phyloP scores from a whole-genome alignment of 2,113 vertebrate genomes.

The Uria lomvia region DNA sequence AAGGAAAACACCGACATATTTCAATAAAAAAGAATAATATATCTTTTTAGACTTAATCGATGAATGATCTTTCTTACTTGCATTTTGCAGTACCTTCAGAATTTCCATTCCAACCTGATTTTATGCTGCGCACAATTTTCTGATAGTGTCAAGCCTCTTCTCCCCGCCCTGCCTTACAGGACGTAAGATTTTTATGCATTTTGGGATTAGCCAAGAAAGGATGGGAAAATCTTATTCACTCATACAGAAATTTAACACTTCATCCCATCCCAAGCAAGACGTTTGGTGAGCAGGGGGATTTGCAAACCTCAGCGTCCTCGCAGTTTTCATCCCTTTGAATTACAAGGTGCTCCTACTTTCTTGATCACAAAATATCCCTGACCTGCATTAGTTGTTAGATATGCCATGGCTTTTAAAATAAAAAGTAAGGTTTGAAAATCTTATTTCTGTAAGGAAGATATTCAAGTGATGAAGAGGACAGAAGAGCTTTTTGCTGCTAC shows the following conservation, averaged over 20 bases:
- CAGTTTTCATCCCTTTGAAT: neutral
- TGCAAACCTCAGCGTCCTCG: neutral
- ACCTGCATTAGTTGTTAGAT: neutral
- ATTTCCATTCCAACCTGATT: neutral
- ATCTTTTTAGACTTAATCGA: neutral
- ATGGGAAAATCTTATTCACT: neutral
- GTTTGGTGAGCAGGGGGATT: neutral
- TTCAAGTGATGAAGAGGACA: rapidly evolving
- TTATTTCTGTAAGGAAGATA: neutral
- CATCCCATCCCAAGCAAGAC: neutral
- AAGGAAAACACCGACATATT: neutral
- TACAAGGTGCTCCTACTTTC: neutral
- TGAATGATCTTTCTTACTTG: neutral
- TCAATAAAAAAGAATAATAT: neutral
- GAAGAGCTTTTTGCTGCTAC: neutral
- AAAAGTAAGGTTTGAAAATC: neutral
- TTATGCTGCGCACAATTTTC: neutral
- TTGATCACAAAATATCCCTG: neutral
- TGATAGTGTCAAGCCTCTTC: neutral
- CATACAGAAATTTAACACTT: neutral
- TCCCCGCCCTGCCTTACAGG: neutral
- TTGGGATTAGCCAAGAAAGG: neutral
- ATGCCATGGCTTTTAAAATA: neutral
- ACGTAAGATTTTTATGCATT: neutral
- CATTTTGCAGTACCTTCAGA: neutral